A percentile compares a stretch with the other conserved stretches of the same genome.
phyloP scores from a whole-genome alignment of 2,113 vertebrate species.

The Lycocorax pyrrhopterus region DNA sequence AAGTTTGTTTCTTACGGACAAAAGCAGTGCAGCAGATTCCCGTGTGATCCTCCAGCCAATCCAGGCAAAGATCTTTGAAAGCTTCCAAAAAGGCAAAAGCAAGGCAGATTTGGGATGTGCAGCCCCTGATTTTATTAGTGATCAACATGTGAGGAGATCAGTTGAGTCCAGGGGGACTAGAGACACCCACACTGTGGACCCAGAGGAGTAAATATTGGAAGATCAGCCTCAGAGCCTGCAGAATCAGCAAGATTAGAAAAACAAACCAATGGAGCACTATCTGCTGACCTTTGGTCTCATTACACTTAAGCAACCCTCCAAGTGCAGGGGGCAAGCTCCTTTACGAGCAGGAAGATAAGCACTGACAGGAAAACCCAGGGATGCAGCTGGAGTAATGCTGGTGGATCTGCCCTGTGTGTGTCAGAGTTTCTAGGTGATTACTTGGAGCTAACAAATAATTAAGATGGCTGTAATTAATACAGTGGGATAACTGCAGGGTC shows the following conservation, averaged over 20 bases:
- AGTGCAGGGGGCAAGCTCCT: background rate
- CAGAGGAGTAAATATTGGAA: background rate
- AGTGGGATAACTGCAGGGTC: background rate
- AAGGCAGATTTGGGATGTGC: background rate
- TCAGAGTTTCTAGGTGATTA: background rate
- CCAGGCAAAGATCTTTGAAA: background rate
- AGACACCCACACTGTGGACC: background rate
- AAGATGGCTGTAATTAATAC: background rate
- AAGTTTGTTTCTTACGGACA: background rate
- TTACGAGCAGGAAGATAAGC: background rate
- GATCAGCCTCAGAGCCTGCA: background rate
- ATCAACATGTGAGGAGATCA: background rate
- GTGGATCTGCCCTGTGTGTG: background rate
- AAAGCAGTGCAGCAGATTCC: background rate
- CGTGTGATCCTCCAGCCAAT: background rate
- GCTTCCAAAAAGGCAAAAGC: background rate
- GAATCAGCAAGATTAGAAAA: conserved; percentile 1
- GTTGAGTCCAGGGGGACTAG: background rate
- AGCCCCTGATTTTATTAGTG: background rate
- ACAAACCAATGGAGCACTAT: background rate
- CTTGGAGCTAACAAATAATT: background rate
- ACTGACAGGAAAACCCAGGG: background rate
- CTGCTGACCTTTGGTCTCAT: conserved; percentile 29
- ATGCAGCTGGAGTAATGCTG: background rate
- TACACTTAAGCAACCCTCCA: background rate